A percentile compares a stretch with the other conserved stretches of the same genome.
Evolutionary conservation across 1,140 invertebrate genomes (phyloP).

Genomic region (Cephus cinctus): DNA sequence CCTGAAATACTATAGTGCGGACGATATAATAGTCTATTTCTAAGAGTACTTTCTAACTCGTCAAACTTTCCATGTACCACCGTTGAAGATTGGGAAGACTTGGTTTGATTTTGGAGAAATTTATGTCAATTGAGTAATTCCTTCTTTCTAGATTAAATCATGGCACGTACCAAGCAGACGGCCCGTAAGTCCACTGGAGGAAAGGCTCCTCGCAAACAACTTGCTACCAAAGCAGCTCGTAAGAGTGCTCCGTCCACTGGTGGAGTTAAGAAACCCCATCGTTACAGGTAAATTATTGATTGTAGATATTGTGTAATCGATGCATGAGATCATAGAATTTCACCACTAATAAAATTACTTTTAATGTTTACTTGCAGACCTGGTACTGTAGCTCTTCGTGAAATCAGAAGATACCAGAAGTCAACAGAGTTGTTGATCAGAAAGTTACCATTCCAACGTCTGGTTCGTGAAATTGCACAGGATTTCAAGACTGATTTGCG

Average conservation of each 20-base stretch:
- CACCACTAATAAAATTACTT: conserved; percentile 28
- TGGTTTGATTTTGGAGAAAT: no score
- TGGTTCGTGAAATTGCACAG: conserved; percentile 85
- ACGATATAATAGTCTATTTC: no score
- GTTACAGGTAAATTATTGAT: conserved; percentile 42
- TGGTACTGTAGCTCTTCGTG: conserved; percentile 80
- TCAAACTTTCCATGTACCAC: no score
- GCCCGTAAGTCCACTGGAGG: conserved; percentile 75
- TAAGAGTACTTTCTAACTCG: no score
- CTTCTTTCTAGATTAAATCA: conserved; percentile 44
- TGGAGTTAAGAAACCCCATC: conserved; percentile 62
- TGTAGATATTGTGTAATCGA: conserved; percentile 4
- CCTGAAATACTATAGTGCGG: no score
- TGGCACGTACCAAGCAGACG: conserved; percentile 82
- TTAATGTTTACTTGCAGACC: conserved; percentile 60
- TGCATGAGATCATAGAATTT: not conserved
- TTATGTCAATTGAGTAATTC: no score
- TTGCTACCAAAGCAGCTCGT: conserved; percentile 65
- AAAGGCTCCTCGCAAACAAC: conserved; percentile 70
- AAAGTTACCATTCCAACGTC: conserved; percentile 82
- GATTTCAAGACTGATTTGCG: conserved; percentile 80
- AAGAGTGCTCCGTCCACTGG: conserved; percentile 60
- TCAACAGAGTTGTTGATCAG: conserved; percentile 82
- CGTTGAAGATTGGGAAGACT: no score
- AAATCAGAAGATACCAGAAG: conserved; percentile 79